Conservation (phyloP, 2,113 vertebrate genomes). For the Daphoenositta chrysoptera region DNA sequence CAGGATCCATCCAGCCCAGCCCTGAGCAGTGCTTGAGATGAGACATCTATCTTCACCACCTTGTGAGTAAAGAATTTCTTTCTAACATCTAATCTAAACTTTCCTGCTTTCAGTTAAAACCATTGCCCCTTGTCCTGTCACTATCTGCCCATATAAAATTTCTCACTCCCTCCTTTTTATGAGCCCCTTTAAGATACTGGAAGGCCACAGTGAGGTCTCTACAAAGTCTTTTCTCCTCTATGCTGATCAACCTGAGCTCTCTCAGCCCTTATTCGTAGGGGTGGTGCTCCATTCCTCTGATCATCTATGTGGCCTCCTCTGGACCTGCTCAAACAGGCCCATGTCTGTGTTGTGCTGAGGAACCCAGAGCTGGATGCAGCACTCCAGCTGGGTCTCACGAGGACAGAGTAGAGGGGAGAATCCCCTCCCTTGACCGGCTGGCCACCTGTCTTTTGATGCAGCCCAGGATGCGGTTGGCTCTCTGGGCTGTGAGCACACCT, state of each 20-base stretch:
- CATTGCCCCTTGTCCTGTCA: not conserved
- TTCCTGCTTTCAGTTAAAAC: not conserved
- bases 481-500: not conserved
- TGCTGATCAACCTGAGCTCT: not conserved
- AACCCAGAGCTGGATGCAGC: not conserved
- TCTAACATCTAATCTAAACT: not conserved
- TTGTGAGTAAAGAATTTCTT: not conserved
- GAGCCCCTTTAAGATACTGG: not conserved
- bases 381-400: not conserved
- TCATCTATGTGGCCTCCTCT: not conserved
- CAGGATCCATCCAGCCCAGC: not conserved
- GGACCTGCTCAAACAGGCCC: not conserved
- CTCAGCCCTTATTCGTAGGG: not conserved
- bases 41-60: too few species aligned
- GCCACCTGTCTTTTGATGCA: not conserved
- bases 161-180: not conserved
- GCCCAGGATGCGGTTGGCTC: not conserved
- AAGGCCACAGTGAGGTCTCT: not conserved
- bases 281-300: not conserved
- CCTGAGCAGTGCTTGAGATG: not conserved
- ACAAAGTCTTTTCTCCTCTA: not conserved
- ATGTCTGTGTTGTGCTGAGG: not conserved
- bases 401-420: not conserved
- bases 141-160: not conserved
- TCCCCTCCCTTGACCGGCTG: not conserved